Conservation (phyloP, 1,140 invertebrate species). For the Magallana gigas region DNA sequence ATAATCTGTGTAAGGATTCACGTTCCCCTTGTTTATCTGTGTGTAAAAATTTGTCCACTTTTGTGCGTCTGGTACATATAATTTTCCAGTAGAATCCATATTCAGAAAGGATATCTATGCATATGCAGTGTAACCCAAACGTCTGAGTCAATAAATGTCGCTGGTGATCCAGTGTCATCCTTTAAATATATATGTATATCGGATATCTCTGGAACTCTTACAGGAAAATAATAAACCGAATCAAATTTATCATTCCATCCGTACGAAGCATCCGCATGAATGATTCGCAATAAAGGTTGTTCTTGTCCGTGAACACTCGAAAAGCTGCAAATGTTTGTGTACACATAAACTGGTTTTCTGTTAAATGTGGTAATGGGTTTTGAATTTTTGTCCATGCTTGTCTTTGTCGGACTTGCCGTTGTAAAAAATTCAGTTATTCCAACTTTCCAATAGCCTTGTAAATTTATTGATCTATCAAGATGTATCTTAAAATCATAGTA, state of each 20-base stretch:
- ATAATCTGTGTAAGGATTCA: constrained; percentile 6
- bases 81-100: not conserved
- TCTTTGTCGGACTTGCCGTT: not conserved
- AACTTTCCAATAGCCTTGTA: constrained; percentile 30
- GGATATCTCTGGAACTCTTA: not conserved
- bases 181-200: constrained; percentile 32
- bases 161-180: not conserved
- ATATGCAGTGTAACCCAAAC: constrained; percentile 39
- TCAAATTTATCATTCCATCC: constrained; percentile 32
- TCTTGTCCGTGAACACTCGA: not conserved
- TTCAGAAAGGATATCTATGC: constrained; percentile 24
- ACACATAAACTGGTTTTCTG: not conserved
- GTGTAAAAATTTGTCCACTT: constrained; percentile 37
- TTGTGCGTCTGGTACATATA: not conserved
- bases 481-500: too few relatives aligned
- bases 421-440: constrained; percentile 24
- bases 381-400: not conserved
- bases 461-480: not conserved
- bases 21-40: not conserved
- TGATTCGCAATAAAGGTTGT: not conserved
- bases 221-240: not conserved
- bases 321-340: not conserved
- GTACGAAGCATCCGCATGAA: not conserved
- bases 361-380: not conserved
- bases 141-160: constrained; percentile 15